Evolutionary conservation across 2,113 vertebrate species (phyloP).

Genomic region (Macrotis lagotis): DNA sequence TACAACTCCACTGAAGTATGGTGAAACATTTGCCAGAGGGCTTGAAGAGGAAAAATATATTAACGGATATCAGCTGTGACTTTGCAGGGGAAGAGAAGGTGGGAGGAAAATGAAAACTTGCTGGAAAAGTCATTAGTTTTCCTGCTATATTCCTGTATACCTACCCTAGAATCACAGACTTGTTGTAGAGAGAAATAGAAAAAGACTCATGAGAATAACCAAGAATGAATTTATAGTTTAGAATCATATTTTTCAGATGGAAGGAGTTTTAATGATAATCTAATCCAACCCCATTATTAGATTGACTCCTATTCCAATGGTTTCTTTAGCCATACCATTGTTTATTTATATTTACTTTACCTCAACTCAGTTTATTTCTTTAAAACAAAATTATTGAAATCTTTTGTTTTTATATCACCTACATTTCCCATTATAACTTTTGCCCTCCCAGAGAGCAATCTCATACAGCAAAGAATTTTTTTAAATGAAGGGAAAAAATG

Average conservation of each 20-base stretch:
- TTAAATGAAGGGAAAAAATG: not conserved
- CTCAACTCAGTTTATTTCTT: not conserved
- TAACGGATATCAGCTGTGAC: slow-evolving; percentile 12
- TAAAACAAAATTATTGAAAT: not conserved
- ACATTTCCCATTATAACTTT: not conserved
- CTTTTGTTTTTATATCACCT: not conserved
- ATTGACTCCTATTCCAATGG: not conserved
- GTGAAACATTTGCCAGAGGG: not conserved
- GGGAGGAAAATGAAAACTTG: not conserved
- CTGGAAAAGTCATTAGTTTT: slow-evolving; percentile 3
- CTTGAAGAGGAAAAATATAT: not conserved
- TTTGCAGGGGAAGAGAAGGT: not conserved
- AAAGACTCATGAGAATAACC: not conserved
- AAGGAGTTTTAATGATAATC: not conserved
- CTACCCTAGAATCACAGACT: not conserved
- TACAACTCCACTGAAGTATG: not conserved
- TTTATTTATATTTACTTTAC: not conserved
- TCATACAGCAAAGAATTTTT: not conserved
- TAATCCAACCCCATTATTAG: not conserved
- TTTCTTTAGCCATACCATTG: not conserved
- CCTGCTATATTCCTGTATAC: not conserved
- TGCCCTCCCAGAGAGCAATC: not conserved
- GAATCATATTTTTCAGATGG: not conserved
- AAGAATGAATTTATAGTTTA: not conserved
- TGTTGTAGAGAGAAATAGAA: not conserved